Base-by-base conservation (phyloP, 2,797 vertebrate genomes). In the Potorous gilbertii region DNA sequence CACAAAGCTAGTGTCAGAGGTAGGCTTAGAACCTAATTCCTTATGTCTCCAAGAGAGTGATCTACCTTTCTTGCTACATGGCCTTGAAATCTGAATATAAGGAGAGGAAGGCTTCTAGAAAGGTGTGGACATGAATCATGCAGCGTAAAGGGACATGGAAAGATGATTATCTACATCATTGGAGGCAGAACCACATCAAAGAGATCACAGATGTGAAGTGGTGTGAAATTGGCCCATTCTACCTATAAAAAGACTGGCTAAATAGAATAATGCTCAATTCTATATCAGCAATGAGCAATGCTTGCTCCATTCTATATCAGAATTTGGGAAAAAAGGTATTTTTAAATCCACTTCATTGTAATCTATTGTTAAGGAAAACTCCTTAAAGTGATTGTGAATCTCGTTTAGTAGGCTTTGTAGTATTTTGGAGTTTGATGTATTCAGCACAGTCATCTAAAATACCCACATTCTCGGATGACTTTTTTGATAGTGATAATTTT, bases 181-280 rank as follows among this genome's bases (percentile, higher is more conserved):
- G 66, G n/a, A 81, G n/a, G 74, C 46, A 81, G 74, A 24, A 21
- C 18, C 40, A 24, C 6, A 21, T 81, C 18, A 81, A 46, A 81
- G 74, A 81, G n/a, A 46, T 81, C 40, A 27, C 21, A 46, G 40
- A 10, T 81, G 18, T 81, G 40, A 81, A 81, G 21, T 81, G 12
- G 40, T 74, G 18, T 81, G 74, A 81, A 81, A 46, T 81, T 81
- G 8, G 8, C 40, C 18, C 66, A 40, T 81, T 81, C 94, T 94
- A 24, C 93, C 95, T 97, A 96, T 95, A 40, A 97, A 97, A 94
- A 96, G 31, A 93, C 93, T 94, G 66, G 92, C 81, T 54, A 57
- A 2, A 34, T 92, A n/a, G 92, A 92, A 92, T 91, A 91, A 92
- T 95, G 57, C 50, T 34, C 95, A 11, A 40, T 16, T 94, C 56